These are phyloP conservation scores for Scelioninae gen. 1 DNA, from an alignment of 2,888 invertebrate genomes.

Conservation along the genomic window DNA sequence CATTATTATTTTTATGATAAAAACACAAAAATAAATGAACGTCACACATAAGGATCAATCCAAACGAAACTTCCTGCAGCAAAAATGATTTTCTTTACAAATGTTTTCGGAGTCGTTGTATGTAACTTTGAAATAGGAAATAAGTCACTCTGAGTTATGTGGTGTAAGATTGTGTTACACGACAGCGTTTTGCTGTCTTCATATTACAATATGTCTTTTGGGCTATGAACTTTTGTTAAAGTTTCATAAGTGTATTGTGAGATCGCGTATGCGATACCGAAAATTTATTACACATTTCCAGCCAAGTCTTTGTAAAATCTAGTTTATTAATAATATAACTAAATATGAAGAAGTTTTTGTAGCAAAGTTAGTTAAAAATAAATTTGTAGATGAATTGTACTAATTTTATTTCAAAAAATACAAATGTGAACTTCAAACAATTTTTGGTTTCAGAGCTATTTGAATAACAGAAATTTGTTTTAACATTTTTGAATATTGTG, in stretches of 20 bases:
- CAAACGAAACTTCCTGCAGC: constrained; percentile 7
- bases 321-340: not conserved
- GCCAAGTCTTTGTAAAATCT: not conserved
- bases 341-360: not conserved
- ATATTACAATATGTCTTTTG: constrained; percentile 57
- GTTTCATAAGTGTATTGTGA: constrained; percentile 43
- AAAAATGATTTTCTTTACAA: constrained; percentile 34
- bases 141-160: constrained; percentile 52
- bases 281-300: constrained; percentile 22
- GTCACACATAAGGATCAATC: constrained; percentile 27
- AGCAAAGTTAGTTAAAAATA: too few relatives aligned
- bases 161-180: constrained; percentile 48
- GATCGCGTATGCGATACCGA: constrained; percentile 34
- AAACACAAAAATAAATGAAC: too few relatives aligned
- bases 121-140: constrained; percentile 50
- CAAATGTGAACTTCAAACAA: too few relatives aligned
- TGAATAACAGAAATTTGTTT: too few relatives aligned
- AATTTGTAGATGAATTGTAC: too few relatives aligned
- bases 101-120: constrained; percentile 11
- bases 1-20: too few relatives aligned
- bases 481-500: too few relatives aligned
- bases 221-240: constrained; percentile 43
- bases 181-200: constrained; percentile 44
- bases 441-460: too few relatives aligned
- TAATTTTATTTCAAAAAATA: too few relatives aligned